A percentile compares a stretch with the other conserved stretches of the same genome.
phyloP scores from a whole-genome alignment of 2,888 invertebrate species.

The Rotaria magnacalcarata region DNA sequence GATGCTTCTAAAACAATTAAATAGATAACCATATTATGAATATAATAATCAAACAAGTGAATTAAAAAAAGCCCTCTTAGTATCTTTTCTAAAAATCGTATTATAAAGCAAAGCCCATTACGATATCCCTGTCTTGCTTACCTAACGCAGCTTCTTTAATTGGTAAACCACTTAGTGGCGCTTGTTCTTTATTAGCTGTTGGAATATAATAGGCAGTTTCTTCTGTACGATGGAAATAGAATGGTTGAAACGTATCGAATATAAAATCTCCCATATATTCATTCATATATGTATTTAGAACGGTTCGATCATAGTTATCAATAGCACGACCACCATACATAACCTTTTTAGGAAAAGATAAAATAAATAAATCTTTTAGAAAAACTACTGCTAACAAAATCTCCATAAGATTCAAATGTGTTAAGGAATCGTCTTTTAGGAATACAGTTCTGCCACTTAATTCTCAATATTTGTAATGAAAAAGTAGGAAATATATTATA shows the following conservation, averaged over 20 bases:
- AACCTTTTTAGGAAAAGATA: constrained; percentile 54
- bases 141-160: constrained; percentile 37
- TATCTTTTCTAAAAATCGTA: too few relatives aligned
- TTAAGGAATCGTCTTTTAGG: too few relatives aligned
- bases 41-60: neutral
- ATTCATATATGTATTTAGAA: constrained; percentile 80
- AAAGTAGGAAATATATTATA: too few relatives aligned
- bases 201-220: constrained; percentile 76
- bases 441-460: too few relatives aligned
- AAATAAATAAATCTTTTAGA: neutral
- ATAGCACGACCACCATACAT: constrained; percentile 92
- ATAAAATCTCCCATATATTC: constrained; percentile 90
- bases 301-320: constrained; percentile 81
- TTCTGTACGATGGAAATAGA: constrained; percentile 76
- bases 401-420: too few relatives aligned
- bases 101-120: too few relatives aligned
- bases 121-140: neutral
- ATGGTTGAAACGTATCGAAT: constrained; percentile 82
- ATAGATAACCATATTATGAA: neutral
- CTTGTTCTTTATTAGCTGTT: constrained; percentile 65
- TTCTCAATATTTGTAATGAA: too few relatives aligned
- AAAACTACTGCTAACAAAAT: too few relatives aligned
- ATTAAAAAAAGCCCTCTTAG: too few relatives aligned
- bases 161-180: neutral
- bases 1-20: neutral